Percentiles rank a stretch among this genome's conserved stretches.
Evolutionary conservation across 2,797 vertebrate species (phyloP).

Genomic region (Karalla daura): DNA sequence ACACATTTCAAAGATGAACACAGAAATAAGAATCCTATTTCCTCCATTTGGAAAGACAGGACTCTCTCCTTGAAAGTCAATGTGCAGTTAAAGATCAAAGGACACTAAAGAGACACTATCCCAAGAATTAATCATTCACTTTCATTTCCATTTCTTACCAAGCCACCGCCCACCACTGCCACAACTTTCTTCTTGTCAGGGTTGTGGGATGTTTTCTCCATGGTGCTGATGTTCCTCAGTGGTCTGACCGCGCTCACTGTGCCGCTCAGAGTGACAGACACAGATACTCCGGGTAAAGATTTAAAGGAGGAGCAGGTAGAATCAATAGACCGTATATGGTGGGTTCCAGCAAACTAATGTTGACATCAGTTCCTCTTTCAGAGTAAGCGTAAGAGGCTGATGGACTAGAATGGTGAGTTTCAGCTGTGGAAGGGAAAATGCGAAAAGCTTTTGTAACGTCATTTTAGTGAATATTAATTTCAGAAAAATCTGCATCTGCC

Average conservation of each 20-base stretch:
- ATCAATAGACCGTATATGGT: no score
- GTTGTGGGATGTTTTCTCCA: constrained; percentile 49
- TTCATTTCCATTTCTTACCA: constrained; percentile 78
- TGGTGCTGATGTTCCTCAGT: constrained; percentile 19
- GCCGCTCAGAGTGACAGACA: background rate
- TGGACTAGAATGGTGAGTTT: constrained; percentile 14
- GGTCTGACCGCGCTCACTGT: background rate
- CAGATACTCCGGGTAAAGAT: background rate
- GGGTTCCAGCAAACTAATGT: constrained; percentile 3
- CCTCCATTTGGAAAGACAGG: background rate
- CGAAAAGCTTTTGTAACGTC: no score
- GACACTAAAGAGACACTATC: background rate
- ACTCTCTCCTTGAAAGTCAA: background rate
- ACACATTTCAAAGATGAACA: background rate
- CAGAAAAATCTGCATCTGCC: no score
- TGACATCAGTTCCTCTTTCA: constrained; percentile 50
- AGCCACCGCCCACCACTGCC: constrained; percentile 83
- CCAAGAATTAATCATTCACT: constrained; percentile 28
- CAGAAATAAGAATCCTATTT: background rate
- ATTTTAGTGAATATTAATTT: no score
- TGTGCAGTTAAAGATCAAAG: background rate
- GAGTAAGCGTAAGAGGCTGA: constrained; percentile 38
- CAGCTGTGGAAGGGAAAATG: no score
- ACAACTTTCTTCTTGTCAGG: constrained; percentile 68
- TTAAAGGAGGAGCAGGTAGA: constrained; percentile 57